Percentiles rank a stretch among this genome's conserved stretches.
Conservation (phyloP, 2,797 vertebrate species). For the Enteromius trimaculatus region DNA sequence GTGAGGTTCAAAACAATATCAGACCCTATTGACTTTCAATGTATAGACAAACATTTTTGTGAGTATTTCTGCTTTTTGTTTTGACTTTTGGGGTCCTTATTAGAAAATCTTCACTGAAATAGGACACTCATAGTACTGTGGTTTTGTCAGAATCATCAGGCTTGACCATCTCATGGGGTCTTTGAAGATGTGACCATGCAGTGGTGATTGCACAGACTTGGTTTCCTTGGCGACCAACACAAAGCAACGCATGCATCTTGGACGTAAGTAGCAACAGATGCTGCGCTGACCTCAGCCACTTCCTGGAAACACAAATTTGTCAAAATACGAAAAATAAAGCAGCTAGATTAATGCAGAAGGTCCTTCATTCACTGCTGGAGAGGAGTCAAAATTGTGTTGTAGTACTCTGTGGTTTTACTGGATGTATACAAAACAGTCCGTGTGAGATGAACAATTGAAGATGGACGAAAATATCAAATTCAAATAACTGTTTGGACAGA, state of each 20-base stretch:
- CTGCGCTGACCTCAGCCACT: constrained; percentile 89
- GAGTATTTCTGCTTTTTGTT: neutral
- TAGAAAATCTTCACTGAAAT: neutral
- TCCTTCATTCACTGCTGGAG: constrained; percentile 64
- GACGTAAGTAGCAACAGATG: constrained; percentile 93
- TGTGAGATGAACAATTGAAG: constrained; percentile 13
- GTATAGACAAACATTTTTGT: neutral
- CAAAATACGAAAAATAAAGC: constrained; percentile 87
- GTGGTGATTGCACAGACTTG: constrained; percentile 80
- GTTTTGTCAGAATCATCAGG: constrained; percentile 41
- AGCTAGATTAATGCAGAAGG: constrained; percentile 84
- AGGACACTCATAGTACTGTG: neutral
- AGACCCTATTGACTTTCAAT: neutral
- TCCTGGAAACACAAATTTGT: constrained; percentile 94
- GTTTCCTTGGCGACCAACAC: constrained; percentile 82
- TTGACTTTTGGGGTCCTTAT: neutral
- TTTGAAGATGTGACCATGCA: constrained; percentile 79
- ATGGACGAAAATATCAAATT: neutral
- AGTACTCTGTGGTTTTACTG: constrained; percentile 21
- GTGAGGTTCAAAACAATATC: neutral
- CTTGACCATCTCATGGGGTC: constrained; percentile 73
- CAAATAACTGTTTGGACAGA: constrained; percentile 37
- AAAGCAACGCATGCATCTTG: constrained; percentile 81
- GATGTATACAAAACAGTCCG: constrained; percentile 45
- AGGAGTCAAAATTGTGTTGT: constrained; percentile 52